A percentile compares a stretch with the other conserved stretches of the same genome.
phyloP scores from a whole-genome alignment of 1,140 invertebrate species.

The Philopotamus ludificatus region DNA sequence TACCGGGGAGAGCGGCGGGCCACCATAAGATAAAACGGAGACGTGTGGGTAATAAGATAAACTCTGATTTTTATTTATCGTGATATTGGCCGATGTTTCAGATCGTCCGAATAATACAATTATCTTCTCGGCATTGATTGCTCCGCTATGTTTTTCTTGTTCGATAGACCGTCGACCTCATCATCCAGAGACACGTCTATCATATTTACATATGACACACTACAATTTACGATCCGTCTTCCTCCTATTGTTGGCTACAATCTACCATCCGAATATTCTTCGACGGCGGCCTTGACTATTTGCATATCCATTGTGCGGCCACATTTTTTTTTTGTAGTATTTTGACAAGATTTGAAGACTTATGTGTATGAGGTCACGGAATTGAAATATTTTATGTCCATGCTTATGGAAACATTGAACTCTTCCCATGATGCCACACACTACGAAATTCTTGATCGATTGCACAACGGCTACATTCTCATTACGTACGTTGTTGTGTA shows the following conservation, averaged over 20 bases:
- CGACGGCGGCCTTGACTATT: neutral
- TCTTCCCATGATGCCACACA: neutral
- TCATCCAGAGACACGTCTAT: no score
- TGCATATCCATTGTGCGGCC: neutral
- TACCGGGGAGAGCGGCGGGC: conserved; percentile 5
- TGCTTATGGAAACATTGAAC: neutral
- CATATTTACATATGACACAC: no score
- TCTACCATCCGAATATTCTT: no score
- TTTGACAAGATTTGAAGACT: neutral
- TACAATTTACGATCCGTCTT: no score
- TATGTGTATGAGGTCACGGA: neutral
- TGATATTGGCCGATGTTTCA: no score
- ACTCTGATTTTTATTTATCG: conserved; percentile 6
- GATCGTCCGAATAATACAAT: no score
- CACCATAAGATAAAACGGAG: neutral
- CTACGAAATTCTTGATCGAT: neutral
- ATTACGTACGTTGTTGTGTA: no score
- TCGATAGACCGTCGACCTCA: no score
- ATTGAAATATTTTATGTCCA: neutral
- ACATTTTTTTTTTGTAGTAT: neutral
- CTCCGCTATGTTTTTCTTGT: no score
- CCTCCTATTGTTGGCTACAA: no score
- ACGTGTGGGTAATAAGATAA: conserved; percentile 7
- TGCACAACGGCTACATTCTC: no score
- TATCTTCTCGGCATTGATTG: no score